Conservation (phyloP, 1,140 invertebrate species). For the Drosophila auraria region DNA sequence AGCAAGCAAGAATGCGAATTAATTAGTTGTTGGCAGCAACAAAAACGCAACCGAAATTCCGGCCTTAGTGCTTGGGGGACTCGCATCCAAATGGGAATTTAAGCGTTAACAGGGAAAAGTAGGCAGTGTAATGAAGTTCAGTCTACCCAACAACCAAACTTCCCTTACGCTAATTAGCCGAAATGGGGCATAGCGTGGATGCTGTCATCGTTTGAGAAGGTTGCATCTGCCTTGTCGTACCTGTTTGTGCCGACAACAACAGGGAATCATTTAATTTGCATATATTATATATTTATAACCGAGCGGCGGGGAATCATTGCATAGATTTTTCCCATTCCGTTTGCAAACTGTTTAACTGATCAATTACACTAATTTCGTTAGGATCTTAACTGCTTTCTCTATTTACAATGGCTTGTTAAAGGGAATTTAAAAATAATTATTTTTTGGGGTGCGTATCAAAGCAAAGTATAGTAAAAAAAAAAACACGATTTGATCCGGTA, state of each 20-base stretch:
- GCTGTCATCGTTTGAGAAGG: neutral
- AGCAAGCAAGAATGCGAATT: slow-evolving; percentile 56
- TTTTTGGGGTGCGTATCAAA: too few relatives aligned
- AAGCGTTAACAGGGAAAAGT: slow-evolving; percentile 1
- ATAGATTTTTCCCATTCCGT: neutral
- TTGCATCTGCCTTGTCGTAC: slow-evolving; percentile 3
- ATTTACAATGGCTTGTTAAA: too few relatives aligned
- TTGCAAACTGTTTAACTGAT: too few relatives aligned
- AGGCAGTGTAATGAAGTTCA: slow-evolving; percentile 10
- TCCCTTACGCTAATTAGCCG: slow-evolving; percentile 16
- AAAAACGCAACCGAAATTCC: slow-evolving; percentile 3
- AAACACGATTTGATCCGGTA: too few relatives aligned
- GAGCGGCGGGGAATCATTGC: neutral
- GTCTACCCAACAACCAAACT: slow-evolving; percentile 9
- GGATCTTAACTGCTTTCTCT: too few relatives aligned
- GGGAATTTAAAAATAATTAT: too few relatives aligned
- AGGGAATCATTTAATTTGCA: slow-evolving; percentile 19
- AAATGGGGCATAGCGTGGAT: slow-evolving; percentile 3
- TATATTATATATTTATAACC: slow-evolving; percentile 13
- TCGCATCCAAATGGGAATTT: slow-evolving; percentile 1
- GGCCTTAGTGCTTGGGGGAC: slow-evolving; percentile 4
- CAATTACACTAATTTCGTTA: too few relatives aligned
- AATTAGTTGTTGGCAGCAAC: slow-evolving; percentile 58
- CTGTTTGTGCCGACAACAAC: slow-evolving; percentile 1
- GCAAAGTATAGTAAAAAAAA: too few relatives aligned